Conservation (phyloP, 2,888 invertebrate species). For the Operophtera brumata region DNA sequence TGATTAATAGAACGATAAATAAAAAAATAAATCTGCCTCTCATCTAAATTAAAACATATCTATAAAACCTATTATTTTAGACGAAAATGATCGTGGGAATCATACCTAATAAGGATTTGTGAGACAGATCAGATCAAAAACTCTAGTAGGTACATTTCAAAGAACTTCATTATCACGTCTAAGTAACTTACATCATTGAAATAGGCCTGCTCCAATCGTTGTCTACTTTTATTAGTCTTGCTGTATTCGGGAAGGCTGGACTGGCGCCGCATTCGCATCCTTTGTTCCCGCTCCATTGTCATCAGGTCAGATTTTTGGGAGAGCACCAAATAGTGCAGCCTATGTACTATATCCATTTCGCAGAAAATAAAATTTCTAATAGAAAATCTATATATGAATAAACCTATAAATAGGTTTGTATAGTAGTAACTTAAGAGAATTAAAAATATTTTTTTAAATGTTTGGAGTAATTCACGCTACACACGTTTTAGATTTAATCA, state of each 20-base stretch:
- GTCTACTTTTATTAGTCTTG: conserved; percentile 64
- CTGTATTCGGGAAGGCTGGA: conserved; percentile 76
- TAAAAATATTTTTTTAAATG: background rate
- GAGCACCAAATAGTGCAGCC: conserved; percentile 74
- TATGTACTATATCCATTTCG: conserved; percentile 75
- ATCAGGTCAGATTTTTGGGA: conserved; percentile 77
- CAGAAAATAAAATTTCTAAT: conserved; percentile 1
- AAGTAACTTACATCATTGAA: conserved; percentile 70
- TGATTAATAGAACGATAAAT: no score
- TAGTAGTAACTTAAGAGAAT: no score
- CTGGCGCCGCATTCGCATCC: conserved; percentile 70
- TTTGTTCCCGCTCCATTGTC: conserved; percentile 76
- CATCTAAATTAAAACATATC: no score
- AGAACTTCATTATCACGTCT: no score
- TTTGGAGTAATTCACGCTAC: conserved; percentile 11
- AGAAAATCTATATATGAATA: background rate
- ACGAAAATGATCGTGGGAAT: no score
- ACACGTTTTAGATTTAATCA: conserved; percentile 12
- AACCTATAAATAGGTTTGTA: conserved; percentile 4
- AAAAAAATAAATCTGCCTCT: no score
- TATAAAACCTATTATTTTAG: no score
- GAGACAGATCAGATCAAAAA: no score
- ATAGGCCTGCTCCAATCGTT: conserved; percentile 69
- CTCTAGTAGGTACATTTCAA: no score
- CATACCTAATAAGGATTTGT: no score